phyloP scores from a whole-genome alignment of 2,888 invertebrate species.

The Melinaea marsaeus region DNA sequence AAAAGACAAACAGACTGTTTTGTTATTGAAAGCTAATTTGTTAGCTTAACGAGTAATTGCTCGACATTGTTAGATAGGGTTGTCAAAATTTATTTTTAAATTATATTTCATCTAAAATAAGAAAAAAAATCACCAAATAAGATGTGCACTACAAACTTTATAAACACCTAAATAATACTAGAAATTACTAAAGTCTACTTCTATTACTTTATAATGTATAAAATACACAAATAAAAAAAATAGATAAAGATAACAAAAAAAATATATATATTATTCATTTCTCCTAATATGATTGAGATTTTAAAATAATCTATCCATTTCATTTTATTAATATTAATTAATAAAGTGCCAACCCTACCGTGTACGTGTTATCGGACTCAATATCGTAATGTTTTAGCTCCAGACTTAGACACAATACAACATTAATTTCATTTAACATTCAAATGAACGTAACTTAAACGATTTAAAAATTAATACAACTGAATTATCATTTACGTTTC shows the following conservation, averaged over 20 bases:
- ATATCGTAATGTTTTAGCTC: conserved; percentile 45
- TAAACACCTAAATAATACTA: too few species aligned
- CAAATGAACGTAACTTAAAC: conserved; percentile 7
- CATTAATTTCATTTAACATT: conserved; percentile 25
- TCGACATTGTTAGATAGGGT: conserved; percentile 64
- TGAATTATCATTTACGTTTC: background rate
- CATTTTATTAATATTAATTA: background rate
- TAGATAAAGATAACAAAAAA: too few species aligned
- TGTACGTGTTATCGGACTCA: conserved; percentile 35
- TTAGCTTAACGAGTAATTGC: conserved; percentile 65
- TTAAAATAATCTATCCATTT: background rate
- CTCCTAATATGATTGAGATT: too few species aligned
- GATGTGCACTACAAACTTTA: too few species aligned
- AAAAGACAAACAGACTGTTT: conserved; percentile 57
- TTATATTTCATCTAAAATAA: too few species aligned
- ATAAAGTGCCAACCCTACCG: conserved; percentile 39
- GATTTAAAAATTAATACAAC: background rate
- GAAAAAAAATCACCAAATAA: too few species aligned
- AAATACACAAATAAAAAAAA: too few species aligned
- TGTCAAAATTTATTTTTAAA: conserved; percentile 9
- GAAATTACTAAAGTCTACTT: too few species aligned
- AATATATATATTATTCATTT: too few species aligned
- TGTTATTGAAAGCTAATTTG: conserved; percentile 57
- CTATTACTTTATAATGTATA: too few species aligned
- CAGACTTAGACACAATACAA: conserved; percentile 47